A percentile compares a stretch with the other conserved stretches of the same genome.
Evolutionary conservation across 2,113 vertebrate species (phyloP).

Genomic region (Euleptes europaea): DNA sequence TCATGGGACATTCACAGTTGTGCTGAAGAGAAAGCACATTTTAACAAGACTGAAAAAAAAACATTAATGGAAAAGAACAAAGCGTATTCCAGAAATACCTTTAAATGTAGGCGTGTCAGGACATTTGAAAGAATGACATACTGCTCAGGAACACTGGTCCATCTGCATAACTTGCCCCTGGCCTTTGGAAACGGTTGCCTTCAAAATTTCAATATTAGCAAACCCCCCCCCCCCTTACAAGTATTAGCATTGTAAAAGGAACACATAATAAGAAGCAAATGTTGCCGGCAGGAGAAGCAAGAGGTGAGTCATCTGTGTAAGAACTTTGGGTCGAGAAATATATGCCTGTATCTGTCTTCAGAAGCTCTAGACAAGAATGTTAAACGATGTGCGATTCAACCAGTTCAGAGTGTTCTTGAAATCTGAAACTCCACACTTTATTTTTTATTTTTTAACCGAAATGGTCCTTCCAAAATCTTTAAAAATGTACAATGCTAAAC

Average conservation of each 20-base stretch:
- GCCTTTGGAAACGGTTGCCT: neutral
- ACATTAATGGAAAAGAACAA: neutral
- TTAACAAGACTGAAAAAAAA: too few relatives aligned
- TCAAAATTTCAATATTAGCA: neutral
- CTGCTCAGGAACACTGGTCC: neutral
- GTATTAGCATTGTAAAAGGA: conserved; percentile 19
- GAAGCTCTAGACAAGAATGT: neutral
- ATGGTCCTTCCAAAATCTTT: neutral
- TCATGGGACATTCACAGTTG: neutral
- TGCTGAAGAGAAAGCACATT: neutral
- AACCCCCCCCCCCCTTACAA: conserved; percentile 11
- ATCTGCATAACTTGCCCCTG: neutral
- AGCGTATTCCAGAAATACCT: neutral
- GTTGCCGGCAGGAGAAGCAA: conserved; percentile 34
- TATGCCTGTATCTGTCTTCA: conserved; percentile 27
- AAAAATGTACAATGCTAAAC: neutral
- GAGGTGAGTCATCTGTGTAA: conserved; percentile 41
- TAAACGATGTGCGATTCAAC: neutral
- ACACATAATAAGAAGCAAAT: conserved; percentile 48
- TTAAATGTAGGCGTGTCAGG: neutral
- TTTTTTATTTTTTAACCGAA: neutral
- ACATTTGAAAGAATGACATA: neutral
- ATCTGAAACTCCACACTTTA: neutral
- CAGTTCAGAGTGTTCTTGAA: neutral
- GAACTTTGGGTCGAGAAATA: conserved; percentile 29